Conservation (phyloP, 2,797 vertebrate species). For the Carapus acus region DNA sequence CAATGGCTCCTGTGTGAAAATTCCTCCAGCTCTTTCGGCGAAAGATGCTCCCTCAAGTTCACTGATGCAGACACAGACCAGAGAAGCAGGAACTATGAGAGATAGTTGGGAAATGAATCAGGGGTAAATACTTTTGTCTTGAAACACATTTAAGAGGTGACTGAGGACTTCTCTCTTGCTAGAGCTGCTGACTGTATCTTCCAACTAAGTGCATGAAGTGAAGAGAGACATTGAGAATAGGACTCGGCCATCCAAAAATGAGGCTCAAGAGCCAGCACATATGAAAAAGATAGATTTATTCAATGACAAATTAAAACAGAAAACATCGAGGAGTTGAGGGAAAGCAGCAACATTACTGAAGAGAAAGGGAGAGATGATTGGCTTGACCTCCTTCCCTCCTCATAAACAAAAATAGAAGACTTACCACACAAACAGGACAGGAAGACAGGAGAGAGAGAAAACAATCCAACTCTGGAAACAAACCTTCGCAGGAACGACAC, state of each 20-base stretch:
- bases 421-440: slow-evolving; percentile 86
- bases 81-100: no score
- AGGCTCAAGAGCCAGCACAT: slow-evolving; percentile 64
- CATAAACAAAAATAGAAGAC: slow-evolving; percentile 48
- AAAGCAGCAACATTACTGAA: slow-evolving; percentile 71
- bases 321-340: slow-evolving; percentile 62
- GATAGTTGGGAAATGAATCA: no score
- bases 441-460: slow-evolving; percentile 66
- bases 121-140: no score
- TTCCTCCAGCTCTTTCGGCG: no score
- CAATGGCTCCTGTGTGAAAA: no score
- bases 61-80: no score
- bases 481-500: slow-evolving; percentile 70
- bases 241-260: neutral
- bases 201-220: no score
- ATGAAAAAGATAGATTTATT: slow-evolving; percentile 99
- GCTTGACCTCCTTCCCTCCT: slow-evolving; percentile 62
- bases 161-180: no score
- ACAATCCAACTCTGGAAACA: slow-evolving; percentile 56
- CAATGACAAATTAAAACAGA: slow-evolving; percentile 93
- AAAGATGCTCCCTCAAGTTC: no score
- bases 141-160: no score
- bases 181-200: no score
- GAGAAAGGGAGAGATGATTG: slow-evolving; percentile 62
- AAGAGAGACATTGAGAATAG: neutral